Evolutionary conservation across 2,113 vertebrate genomes (phyloP), one percentile per base, ranked within the genome.

Genomic region (Siniperca chuatsi): DNA sequence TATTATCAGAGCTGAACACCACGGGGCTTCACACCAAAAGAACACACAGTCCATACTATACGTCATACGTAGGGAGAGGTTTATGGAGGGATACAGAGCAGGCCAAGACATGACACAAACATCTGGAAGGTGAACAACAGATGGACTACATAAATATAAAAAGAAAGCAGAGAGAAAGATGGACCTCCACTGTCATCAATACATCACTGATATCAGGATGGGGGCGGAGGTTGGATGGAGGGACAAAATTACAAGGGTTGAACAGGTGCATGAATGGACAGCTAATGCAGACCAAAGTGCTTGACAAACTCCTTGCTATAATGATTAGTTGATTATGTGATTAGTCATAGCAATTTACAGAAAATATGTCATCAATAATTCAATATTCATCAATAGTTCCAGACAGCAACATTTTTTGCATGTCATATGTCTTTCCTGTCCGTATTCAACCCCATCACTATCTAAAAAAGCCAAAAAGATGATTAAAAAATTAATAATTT

Each of bases 1-100:
- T 84, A 87, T 40, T 75, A 88, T 57, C 46, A 67, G 40, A 77
- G 82, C 48, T 78, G 29, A 90, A 75, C 79, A 77, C 15, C 6
- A 21, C 18, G 35, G 33, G 68, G 2, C 66, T 81, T 6, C 18
- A 57, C n/a, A 46, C 46, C 44, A 79, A 78, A 4, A 60, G 9
- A 71, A 77, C 23, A 61, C 8, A 35, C 3, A 65, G 4, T 37
- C 20, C 2, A 25, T 6, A 44, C 1, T 4, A 61, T 65, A 48
- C 0, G 8, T 55, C 55, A 46, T 0, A n/a, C 2, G 20, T 25
- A 48, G 4, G 10, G 23, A 18, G 15, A 33, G 40, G 12, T 35
- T 13, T 11, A 54, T 52, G 73, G 9, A 69, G n/a, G 42, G 10
- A 68, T 60, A 55, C 44, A 87, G 8, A 44, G 40, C 37, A 64